Base-by-base conservation (phyloP, 1,140 invertebrate species). In the Caenorhabditis brenneri region DNA sequence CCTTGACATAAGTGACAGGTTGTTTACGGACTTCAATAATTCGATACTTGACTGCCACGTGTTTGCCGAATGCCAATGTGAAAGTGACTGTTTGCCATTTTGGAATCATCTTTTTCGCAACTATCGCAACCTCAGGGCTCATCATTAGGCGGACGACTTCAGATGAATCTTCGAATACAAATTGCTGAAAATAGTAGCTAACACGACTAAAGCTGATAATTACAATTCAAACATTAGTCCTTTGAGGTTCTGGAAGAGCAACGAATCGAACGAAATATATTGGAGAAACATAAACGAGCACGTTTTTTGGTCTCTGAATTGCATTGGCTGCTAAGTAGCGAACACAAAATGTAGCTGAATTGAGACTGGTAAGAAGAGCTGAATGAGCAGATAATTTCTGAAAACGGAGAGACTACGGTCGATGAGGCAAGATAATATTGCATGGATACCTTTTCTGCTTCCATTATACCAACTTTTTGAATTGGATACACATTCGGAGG, bases 81-180 rank as follows among this genome's bases (percentile, higher is more conserved):
- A 74, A 74, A 74, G 65, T 74, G n/a, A 74, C 65, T 24, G 65
- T 74, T 42, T 74, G 65, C 65, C 65, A 74, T 42, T 46, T 42
- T 39, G 65, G 65, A 24, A 74, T 3, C 36, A 74, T 42, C 42
- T 31, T 39, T n/a, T 46, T 39, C 1, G 65, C 65, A 24, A 74
- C 65, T 19, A 33, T 42, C 7, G 65, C 29, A 7, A 22, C 65
- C 10, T 74, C 36, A 0, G 65, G 65, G 15, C 36, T 24, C 65
- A 74, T 74, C 65, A 74, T 42, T 3, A 74, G 36, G 7, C 9
- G n/a, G 2, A 74, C 65, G 0, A 29, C 42, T 74, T 74, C 65
- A 3, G 65, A 74, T 42, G 65, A 29, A 74, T 74, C 65, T 42
- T 74, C 65, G 65, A 74, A 74, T 4, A 74, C 65, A 15, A n/a